Percentiles rank a stretch among this genome's conserved stretches.
Conservation (phyloP, 2,797 vertebrate species). For the Acanthiza pusilla region DNA sequence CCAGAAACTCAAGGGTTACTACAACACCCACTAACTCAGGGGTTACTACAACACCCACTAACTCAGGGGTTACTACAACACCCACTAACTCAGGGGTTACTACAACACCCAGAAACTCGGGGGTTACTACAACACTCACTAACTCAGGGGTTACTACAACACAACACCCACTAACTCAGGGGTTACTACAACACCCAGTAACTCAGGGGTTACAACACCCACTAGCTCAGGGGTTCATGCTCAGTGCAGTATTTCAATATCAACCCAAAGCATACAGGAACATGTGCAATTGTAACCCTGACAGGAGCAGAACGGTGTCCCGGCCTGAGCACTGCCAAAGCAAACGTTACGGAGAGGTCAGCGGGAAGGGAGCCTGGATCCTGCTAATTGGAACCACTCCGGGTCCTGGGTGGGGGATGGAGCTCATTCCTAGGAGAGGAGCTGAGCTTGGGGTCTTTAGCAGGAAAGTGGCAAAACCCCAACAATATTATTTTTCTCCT, state of each 20-base stretch:
- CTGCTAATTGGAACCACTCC: constrained; percentile 23
- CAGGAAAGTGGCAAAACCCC: not conserved
- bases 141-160: not conserved
- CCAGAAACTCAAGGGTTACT: not conserved
- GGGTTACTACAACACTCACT: no score
- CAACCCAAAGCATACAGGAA: not conserved
- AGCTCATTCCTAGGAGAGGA: not conserved
- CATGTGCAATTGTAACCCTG: not conserved
- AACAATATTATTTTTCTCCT: not conserved
- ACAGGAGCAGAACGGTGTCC: constrained; percentile 23
- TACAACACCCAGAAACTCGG: no score
- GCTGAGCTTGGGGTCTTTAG: not conserved
- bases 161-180: not conserved
- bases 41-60: not conserved
- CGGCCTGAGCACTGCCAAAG: constrained; percentile 30
- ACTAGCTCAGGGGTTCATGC: not conserved
- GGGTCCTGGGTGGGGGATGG: not conserved
- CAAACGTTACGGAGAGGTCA: constrained; percentile 43
- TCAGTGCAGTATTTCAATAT: not conserved
- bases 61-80: not conserved
- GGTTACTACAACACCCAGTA: not conserved
- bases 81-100: no score
- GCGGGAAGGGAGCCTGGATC: not conserved
- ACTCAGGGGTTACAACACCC: not conserved
- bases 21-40: not conserved